These are phyloP conservation scores for Zapornia atra DNA, from an alignment of 2,113 vertebrate genomes.

Conservation along the genomic window DNA sequence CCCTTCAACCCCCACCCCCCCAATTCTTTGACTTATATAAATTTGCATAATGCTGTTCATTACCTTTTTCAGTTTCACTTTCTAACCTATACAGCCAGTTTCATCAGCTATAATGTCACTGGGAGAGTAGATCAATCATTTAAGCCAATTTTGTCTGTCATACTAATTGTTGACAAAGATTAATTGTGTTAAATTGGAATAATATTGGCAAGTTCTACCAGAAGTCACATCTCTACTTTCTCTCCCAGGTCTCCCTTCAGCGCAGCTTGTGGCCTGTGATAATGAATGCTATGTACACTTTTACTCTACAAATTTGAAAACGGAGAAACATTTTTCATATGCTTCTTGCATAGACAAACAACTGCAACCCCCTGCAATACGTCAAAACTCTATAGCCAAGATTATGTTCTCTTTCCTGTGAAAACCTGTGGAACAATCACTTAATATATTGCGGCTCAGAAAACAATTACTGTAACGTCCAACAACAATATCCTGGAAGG, in stretches of 20 bases:
- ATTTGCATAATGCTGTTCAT: background rate
- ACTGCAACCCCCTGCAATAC: background rate
- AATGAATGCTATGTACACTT: background rate
- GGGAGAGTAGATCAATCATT: conserved; percentile 35
- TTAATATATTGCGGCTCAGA: background rate
- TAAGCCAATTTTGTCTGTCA: conserved; percentile 47
- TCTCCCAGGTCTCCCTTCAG: background rate
- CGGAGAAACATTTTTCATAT: background rate
- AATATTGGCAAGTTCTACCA: background rate
- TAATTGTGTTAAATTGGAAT: background rate
- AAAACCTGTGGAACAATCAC: background rate
- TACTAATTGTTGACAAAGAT: conserved; percentile 34
- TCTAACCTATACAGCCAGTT: background rate
- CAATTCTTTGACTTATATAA: background rate
- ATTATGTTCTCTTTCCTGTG: background rate
- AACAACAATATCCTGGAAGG: background rate
- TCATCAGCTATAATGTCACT: conserved; percentile 9
- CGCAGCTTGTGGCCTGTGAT: background rate
- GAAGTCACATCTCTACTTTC: background rate
- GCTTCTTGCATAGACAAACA: background rate
- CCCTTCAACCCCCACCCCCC: too few species aligned
- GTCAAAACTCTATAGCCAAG: background rate
- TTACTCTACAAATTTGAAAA: background rate
- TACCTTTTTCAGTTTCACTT: conserved; percentile 1
- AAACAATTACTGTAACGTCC: background rate